These are phyloP conservation scores for Drosophila emarginata DNA, from an alignment of 2,888 invertebrate species.

Conservation along the genomic window DNA sequence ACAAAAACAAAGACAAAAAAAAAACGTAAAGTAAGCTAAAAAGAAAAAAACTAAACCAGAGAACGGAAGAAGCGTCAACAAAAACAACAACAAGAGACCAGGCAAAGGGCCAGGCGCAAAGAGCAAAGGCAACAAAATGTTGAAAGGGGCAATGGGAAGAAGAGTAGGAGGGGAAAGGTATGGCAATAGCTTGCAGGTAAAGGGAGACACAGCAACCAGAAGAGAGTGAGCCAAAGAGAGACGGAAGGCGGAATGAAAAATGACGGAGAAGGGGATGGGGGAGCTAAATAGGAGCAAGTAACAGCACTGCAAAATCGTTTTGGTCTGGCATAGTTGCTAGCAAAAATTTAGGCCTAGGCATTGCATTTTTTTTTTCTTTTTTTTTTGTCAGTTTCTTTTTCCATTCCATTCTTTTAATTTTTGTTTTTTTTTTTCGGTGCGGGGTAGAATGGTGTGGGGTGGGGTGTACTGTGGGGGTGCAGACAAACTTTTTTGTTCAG, in stretches of 20 bases:
- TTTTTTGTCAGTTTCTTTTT: background rate
- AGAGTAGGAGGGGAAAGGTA: background rate
- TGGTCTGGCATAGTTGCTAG: constrained; percentile 27
- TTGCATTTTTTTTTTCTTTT: constrained; percentile 28
- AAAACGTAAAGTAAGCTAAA: constrained; percentile 64
- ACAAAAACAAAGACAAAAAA: constrained; percentile 44
- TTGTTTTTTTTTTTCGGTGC: background rate
- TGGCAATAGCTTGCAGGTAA: background rate
- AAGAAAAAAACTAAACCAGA: constrained; percentile 71
- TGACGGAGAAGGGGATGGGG: background rate
- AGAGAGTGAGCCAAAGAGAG: background rate
- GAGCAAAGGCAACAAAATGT: constrained; percentile 6
- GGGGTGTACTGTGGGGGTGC: background rate
- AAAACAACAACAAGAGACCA: constrained; percentile 10
- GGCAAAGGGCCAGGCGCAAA: constrained; percentile 16
- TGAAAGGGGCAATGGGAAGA: background rate
- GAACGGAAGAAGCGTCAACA: constrained; percentile 72
- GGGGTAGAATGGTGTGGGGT: background rate
- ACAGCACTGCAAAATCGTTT: constrained; percentile 30
- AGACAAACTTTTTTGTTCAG: constrained; percentile 52
- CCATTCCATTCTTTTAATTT: constrained; percentile 2
- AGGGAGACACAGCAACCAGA: background rate
- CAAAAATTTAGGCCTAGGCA: constrained; percentile 40
- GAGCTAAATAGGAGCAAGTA: constrained; percentile 25
- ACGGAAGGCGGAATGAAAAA: too few relatives aligned